Evolutionary conservation across 2,797 vertebrate genomes (phyloP).

Genomic region (Todus mexicanus): DNA sequence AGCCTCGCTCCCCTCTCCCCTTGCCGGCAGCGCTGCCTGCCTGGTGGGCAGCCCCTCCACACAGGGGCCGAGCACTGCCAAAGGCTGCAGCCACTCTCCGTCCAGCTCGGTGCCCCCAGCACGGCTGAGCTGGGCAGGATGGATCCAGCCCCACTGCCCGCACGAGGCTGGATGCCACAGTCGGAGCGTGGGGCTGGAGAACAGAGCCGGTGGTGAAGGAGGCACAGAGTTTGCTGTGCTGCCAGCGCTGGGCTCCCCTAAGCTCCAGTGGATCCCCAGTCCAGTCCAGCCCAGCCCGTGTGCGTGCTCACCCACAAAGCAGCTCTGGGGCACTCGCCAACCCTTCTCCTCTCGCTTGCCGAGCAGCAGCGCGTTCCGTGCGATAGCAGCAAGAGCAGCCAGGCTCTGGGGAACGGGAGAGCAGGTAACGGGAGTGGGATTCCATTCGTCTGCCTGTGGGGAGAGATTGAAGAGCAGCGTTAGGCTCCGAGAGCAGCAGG

Average conservation of each 20-base stretch:
- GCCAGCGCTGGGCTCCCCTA: neutral
- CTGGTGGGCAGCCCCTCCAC: neutral
- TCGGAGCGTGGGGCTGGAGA: neutral
- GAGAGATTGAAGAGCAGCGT: neutral
- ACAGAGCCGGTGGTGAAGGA: neutral
- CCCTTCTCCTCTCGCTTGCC: neutral
- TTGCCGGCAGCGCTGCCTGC: neutral
- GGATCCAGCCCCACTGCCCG: neutral
- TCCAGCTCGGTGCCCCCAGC: neutral
- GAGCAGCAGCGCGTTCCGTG: neutral
- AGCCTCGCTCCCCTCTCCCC: neutral
- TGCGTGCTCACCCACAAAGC: neutral
- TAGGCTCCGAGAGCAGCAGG: neutral
- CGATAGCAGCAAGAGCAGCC: neutral
- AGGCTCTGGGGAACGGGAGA: neutral
- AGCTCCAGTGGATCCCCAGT: neutral
- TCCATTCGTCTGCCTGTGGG: neutral
- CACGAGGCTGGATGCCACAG: neutral
- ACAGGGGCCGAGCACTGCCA: neutral
- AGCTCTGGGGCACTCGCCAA: neutral
- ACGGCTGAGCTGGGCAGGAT: neutral
- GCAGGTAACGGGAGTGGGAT: neutral
- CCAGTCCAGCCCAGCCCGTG: neutral
- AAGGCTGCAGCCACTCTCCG: fast-evolving
- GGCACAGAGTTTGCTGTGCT: neutral